A percentile compares a stretch with the other conserved stretches of the same genome.
Conservation (phyloP, 2,888 invertebrate species). For the Protodeltote pygarga region DNA sequence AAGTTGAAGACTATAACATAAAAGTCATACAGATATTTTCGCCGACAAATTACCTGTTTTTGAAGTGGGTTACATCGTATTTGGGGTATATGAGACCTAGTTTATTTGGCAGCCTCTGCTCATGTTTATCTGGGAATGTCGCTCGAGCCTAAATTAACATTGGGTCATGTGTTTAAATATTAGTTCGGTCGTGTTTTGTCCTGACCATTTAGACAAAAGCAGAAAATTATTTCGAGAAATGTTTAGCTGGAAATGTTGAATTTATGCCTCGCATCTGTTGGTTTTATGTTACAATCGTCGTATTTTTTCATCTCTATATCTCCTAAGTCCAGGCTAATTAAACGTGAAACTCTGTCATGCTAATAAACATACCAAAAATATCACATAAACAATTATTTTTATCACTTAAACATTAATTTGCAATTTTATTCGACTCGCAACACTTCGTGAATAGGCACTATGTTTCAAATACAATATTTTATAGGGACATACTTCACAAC, state of each 20-base stretch:
- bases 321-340: too few relatives aligned
- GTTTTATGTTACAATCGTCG: constrained; percentile 5
- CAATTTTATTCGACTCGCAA: too few relatives aligned
- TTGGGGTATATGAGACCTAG: constrained; percentile 21
- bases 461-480: too few relatives aligned
- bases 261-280: constrained; percentile 12
- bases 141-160: constrained; percentile 36
- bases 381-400: too few relatives aligned
- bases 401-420: too few relatives aligned
- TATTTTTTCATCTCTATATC: too few relatives aligned
- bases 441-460: too few relatives aligned
- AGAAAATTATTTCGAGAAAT: constrained; percentile 17
- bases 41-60: constrained; percentile 33
- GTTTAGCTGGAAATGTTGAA: constrained; percentile 7
- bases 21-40: constrained; percentile 11
- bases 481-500: neutral
- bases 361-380: too few relatives aligned
- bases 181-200: constrained; percentile 23
- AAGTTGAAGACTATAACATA: constrained; percentile 7
- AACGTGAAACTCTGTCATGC: too few relatives aligned
- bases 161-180: constrained; percentile 38
- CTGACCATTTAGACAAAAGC: constrained; percentile 1
- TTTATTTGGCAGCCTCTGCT: constrained; percentile 30
- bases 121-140: constrained; percentile 29
- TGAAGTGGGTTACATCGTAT: constrained; percentile 31